A percentile compares a stretch with the other conserved stretches of the same genome.
These are phyloP conservation scores for Ovis canadensis DNA, from an alignment of 2,113 vertebrate genomes.

Conservation along the genomic window DNA sequence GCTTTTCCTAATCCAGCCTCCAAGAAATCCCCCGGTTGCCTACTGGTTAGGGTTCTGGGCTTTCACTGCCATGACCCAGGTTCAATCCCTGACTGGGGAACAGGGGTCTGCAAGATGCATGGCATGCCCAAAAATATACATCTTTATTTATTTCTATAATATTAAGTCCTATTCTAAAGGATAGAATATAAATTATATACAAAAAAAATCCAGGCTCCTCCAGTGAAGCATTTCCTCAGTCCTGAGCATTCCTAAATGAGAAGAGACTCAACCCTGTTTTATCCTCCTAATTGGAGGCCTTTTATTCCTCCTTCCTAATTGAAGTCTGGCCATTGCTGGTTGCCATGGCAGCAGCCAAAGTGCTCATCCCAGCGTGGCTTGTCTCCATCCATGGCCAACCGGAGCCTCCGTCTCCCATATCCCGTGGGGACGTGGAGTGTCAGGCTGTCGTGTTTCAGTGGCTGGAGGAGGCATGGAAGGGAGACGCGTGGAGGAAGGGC, in stretches of 20 bases:
- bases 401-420: neutral
- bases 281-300: slow-evolving; percentile 54
- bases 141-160: neutral
- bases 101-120: neutral
- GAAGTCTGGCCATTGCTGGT: slow-evolving; percentile 64
- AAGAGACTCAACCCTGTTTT: slow-evolving; percentile 23
- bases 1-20: neutral
- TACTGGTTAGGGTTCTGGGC: neutral
- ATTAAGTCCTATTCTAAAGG: neutral
- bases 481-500: neutral
- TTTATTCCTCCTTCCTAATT: slow-evolving; percentile 64
- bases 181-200: neutral
- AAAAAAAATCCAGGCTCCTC: neutral
- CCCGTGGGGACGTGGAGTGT: neutral
- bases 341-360: slow-evolving; percentile 56
- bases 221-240: neutral
- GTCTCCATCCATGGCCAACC: slow-evolving; percentile 30
- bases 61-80: neutral
- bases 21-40: neutral
- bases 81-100: neutral
- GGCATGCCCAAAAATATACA: rapidly evolving
- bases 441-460: neutral
- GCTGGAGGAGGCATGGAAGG: neutral
- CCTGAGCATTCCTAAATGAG: slow-evolving; percentile 3
- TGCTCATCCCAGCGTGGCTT: neutral